These are phyloP conservation scores for Zophobas atratus DNA, from an alignment of 1,140 invertebrate species.

Conservation along the genomic window DNA sequence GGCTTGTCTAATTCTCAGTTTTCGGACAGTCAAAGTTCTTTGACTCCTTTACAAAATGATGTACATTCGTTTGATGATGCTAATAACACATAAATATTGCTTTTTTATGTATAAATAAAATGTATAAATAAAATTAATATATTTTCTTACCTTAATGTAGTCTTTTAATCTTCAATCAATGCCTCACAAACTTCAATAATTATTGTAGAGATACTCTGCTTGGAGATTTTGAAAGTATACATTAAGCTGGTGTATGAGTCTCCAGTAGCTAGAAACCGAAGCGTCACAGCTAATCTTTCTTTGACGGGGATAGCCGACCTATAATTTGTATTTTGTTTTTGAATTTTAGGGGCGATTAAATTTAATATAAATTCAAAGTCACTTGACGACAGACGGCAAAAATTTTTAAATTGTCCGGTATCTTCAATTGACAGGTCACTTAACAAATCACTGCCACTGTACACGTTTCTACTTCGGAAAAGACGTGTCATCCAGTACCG, in stretches of 20 bases:
- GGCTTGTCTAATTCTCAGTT: background rate
- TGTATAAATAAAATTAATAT: background rate
- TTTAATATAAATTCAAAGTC: constrained; percentile 18
- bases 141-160: background rate
- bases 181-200: background rate
- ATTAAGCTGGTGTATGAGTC: background rate
- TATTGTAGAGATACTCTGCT: background rate
- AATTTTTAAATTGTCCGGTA: constrained; percentile 4
- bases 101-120: too few relatives aligned
- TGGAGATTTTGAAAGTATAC: background rate
- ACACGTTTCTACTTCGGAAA: background rate
- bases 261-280: constrained; percentile 12
- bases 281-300: background rate
- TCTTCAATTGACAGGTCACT: background rate
- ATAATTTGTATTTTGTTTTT: constrained; percentile 19
- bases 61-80: background rate
- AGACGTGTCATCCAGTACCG: constrained; percentile 31
- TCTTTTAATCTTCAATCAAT: background rate
- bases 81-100: background rate
- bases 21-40: background rate
- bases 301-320: background rate
- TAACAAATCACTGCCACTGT: constrained; percentile 8
- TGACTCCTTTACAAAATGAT: background rate
- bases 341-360: constrained; percentile 13
- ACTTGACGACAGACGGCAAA: constrained; percentile 1